Conservation (phyloP, 1,140 invertebrate species). For the Nautilus pompilius region DNA sequence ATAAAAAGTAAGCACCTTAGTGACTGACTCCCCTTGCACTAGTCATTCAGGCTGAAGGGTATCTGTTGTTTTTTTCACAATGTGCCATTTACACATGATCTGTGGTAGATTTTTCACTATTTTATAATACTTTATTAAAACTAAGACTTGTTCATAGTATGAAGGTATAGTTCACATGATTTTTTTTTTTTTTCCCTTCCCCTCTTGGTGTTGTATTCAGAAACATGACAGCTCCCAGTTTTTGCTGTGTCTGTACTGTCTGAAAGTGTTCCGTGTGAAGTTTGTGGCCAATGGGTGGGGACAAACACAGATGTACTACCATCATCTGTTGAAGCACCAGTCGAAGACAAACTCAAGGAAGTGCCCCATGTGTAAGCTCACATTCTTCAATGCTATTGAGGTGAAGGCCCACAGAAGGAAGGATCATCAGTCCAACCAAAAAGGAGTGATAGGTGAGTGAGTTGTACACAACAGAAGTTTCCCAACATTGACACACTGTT, state of each 20-base stretch:
- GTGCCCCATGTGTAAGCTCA: constrained; percentile 42
- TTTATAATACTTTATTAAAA: too few relatives aligned
- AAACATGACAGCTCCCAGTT: constrained; percentile 47
- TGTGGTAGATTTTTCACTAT: too few relatives aligned
- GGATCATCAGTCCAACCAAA: constrained; percentile 41
- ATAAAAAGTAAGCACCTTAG: too few relatives aligned
- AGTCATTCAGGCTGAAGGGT: too few relatives aligned
- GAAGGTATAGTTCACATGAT: neutral
- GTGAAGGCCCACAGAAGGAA: constrained; percentile 40
- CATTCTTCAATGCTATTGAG: constrained; percentile 43
- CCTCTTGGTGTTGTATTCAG: constrained; percentile 22
- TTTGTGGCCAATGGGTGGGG: constrained; percentile 50
- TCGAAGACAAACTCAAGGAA: constrained; percentile 38
- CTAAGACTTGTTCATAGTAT: too few relatives aligned
- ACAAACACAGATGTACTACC: constrained; percentile 48
- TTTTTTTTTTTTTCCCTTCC: neutral
- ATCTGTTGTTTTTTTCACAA: too few relatives aligned
- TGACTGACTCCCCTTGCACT: too few relatives aligned
- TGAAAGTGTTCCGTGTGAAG: constrained; percentile 44
- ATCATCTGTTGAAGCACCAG: constrained; percentile 49
- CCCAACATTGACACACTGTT: too few relatives aligned
- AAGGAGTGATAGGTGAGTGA: constrained; percentile 28
- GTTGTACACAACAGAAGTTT: too few relatives aligned
- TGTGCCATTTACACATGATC: too few relatives aligned
- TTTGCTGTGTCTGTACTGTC: constrained; percentile 50